Base-by-base conservation (phyloP, 2,888 invertebrate species). In the Oscheius myriophilus region DNA sequence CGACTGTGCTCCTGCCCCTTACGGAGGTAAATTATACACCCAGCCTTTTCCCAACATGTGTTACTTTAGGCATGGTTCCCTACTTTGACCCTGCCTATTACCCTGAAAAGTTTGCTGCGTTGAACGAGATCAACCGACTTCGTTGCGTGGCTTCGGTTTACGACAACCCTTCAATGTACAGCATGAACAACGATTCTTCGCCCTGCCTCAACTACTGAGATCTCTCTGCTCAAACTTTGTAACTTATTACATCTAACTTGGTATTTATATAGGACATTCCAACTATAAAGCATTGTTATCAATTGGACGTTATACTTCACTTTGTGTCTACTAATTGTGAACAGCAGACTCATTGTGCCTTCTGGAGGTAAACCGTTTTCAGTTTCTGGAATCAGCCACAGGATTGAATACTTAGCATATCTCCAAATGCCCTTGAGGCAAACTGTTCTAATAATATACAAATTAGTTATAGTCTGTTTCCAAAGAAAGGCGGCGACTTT, bases 21-120 rank as follows among this genome's bases (percentile, higher is more conserved):
- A 83, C 57, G 82, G 76, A 62, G 79, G 79, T 72, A 53, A 21
- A 12, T 12, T 12, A 7, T 18, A 6, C 16, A 3, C 3, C 12
- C 2, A 18, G 3, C 4, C 46, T 18, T 7, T 46, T 46, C 46
- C 18, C 12, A 16, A 16, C n/a, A n/a, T n/a, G n/a, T n/a, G n/a
- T n/a, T n/a, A 25, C 67, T 69, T 51, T 26, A 75, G 79, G 79
- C 12, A 70, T 78, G 43, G 73, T 82, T 23, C 78, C 74, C 21
- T 85, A 84, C 71, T 85, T 71, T 67, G 82, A 83, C 41, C 81
- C 82, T 6, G 71, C 75, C 33, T 80, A 71, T 70, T 84, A 83
- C 58, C 80, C 82, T n/a, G 74, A 69, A 1, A 49, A 66, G 57
- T 84, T 83, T 74, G 78, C 69, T 11, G 70, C 59, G 4, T 67